phyloP scores from a whole-genome alignment of 2,113 vertebrate genomes.

The Lophius piscatorius region DNA sequence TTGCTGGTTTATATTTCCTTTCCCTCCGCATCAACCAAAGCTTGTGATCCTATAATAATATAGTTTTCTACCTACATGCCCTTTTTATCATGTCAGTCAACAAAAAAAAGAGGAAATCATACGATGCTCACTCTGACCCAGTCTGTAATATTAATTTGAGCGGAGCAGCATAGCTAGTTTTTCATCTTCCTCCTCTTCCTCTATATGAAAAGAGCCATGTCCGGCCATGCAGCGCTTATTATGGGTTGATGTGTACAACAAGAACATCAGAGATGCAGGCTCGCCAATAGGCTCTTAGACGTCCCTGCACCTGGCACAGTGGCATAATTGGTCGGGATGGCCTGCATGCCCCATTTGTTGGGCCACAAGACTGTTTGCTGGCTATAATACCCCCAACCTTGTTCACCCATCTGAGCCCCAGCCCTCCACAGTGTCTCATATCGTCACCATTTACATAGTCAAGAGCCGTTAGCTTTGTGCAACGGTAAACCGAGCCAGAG shows the following conservation, averaged over 20 bases:
- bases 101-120: constrained; percentile 31
- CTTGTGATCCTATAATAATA: constrained; percentile 27
- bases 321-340: constrained; percentile 81
- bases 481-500: constrained; percentile 75
- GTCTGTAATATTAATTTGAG: constrained; percentile 76
- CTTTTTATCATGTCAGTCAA: constrained; percentile 36
- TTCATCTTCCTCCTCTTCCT: constrained; percentile 57
- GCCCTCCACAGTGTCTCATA: constrained; percentile 78
- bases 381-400: constrained; percentile 77
- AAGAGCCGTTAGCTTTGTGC: constrained; percentile 84
- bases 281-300: constrained; percentile 82
- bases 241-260: constrained; percentile 80
- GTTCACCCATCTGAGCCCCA: constrained; percentile 82
- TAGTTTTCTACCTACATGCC: constrained; percentile 8
- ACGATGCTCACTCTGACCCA: constrained; percentile 43
- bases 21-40: not conserved
- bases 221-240: constrained; percentile 80
- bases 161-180: constrained; percentile 56
- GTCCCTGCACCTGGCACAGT: constrained; percentile 83
- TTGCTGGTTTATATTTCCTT: not conserved
- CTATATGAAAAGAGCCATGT: constrained; percentile 71
- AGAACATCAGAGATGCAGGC: constrained; percentile 80
- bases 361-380: constrained; percentile 73
- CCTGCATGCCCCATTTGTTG: constrained; percentile 72
- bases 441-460: constrained; percentile 85